These are phyloP conservation scores for Anhinga rufa DNA, from an alignment of 2,113 vertebrate species.

Conservation along the genomic window DNA sequence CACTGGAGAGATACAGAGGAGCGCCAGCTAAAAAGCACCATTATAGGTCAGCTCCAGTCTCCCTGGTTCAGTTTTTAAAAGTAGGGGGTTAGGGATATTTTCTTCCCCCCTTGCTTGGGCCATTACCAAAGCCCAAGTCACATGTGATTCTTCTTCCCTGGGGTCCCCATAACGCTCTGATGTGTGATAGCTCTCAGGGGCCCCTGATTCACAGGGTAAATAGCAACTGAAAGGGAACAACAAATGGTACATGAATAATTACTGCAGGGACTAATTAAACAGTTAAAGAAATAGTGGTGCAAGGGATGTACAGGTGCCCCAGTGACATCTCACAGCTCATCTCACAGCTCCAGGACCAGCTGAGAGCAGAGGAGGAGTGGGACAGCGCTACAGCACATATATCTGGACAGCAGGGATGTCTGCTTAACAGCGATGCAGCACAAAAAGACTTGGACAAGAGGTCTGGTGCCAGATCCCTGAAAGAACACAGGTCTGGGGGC, in stretches of 20 bases:
- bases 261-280: background rate
- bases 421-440: background rate
- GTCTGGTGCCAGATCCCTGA: background rate
- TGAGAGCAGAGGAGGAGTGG: background rate
- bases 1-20: background rate
- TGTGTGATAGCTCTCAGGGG: background rate
- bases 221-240: background rate
- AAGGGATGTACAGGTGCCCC: background rate
- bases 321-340: background rate
- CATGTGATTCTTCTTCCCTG: background rate
- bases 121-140: background rate
- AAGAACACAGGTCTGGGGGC: background rate
- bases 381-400: rapidly evolving
- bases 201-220: background rate
- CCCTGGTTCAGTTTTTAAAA: background rate
- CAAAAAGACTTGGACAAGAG: background rate
- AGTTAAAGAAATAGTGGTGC: background rate
- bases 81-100: background rate
- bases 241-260: background rate
- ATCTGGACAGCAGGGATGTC: background rate
- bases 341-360: background rate
- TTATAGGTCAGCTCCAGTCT: background rate
- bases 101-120: background rate
- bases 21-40: background rate
- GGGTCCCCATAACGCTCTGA: background rate